Conservation (phyloP, 2,888 invertebrate species). For the Thymelicus sylvestris region DNA sequence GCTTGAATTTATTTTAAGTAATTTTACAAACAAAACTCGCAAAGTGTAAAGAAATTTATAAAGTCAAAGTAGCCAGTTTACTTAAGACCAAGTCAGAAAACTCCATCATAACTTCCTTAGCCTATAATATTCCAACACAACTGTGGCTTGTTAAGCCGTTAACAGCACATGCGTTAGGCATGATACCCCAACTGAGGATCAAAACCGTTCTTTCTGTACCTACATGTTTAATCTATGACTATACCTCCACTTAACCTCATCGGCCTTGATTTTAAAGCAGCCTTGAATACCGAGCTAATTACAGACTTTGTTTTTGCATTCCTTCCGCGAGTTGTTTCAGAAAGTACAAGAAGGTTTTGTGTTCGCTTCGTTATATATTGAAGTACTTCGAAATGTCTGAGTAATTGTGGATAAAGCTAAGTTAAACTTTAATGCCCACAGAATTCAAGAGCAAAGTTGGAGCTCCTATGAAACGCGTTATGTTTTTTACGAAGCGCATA, state of each 20-base stretch:
- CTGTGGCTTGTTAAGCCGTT: no score
- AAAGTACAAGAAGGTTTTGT: conserved; percentile 12
- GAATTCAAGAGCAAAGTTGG: no score
- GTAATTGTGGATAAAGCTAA: background rate
- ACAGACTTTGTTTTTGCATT: conserved; percentile 39
- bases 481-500: no score
- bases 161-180: background rate
- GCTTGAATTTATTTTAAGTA: no score
- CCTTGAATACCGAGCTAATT: conserved; percentile 43
- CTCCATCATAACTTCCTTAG: no score
- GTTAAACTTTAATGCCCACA: no score
- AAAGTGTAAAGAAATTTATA: background rate
- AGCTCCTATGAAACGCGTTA: no score
- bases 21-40: background rate
- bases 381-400: conserved; percentile 7
- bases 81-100: no score
- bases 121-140: no score
- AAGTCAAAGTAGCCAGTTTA: no score
- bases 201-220: background rate
- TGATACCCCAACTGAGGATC: background rate
- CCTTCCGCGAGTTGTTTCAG: conserved; percentile 21
- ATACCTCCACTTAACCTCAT: conserved; percentile 39
- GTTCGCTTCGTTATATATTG: conserved; percentile 3
- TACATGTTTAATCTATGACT: conserved; percentile 16
- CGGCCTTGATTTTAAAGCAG: conserved; percentile 43